Evolutionary conservation across 2,888 invertebrate genomes (phyloP), one percentile per base, ranked within the genome.

Genomic region (Acleris literana): DNA sequence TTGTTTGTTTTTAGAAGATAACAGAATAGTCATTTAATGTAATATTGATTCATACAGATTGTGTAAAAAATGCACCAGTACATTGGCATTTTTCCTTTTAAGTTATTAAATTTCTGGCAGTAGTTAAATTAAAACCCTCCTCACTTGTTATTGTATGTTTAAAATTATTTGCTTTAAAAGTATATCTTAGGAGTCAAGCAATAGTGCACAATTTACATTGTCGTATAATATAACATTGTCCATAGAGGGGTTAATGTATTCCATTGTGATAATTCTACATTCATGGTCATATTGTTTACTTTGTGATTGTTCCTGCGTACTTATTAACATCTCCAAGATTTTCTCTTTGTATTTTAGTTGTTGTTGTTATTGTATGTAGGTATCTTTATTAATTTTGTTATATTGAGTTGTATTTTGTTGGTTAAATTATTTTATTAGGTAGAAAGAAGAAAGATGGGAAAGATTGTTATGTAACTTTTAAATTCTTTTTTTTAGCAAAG

Each of bases 1-100:
- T 22, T 66, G 57, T 53, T 62, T 66, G 57, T 66, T 62, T 56
- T 62, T 57, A 57, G 22, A 53, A 57, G 66, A 66, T 66, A 66
- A 66, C 13, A 2, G 3, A 46, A 53, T 66, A 66, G 55, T 55
- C 52, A 61, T 55, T 60, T 51, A 56, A 49, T 17, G 44, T 56
- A 51, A 52, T 61, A 16, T 65, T 49, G 7, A 43, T 25, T 25
- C 44, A 16, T 58, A 59, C 7, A 39, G 39, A 54, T 46, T 58
- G 22, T 44, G 29, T 51, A 16, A 39, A 55, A 43, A n/a, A 1
- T 39, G 13, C 13, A 39, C 13, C 11, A 39, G 13, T 39, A 39
- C 39, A 13, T 20, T 9, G 17, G 1, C 5, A 1, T 20, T 49
- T 46, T 46, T 16, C 17, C 5, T 13, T 16, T 13, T 44, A 46